Evolutionary conservation across 1,140 invertebrate genomes (phyloP).

Genomic region (Triops cancriformis): DNA sequence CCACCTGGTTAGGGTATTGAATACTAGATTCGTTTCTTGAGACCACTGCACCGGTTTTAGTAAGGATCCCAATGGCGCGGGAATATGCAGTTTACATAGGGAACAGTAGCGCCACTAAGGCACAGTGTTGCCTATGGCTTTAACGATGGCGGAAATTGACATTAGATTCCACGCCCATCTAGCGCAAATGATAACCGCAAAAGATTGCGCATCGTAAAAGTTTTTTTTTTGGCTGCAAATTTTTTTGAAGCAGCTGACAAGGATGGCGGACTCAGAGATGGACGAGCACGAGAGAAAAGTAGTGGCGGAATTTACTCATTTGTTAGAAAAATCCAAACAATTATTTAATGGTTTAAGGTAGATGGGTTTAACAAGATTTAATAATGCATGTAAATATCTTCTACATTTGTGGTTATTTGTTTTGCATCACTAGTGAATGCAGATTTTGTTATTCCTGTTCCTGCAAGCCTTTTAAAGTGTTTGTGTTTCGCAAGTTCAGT

Average conservation of each 20-base stretch:
- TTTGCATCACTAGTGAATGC: not conserved
- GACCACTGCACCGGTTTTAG: too few relatives aligned
- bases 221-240: not conserved
- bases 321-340: conserved; percentile 94
- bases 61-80: too few relatives aligned
- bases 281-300: conserved; percentile 75
- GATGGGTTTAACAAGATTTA: conserved; percentile 19
- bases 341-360: conserved; percentile 91
- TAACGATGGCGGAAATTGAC: too few relatives aligned
- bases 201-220: not conserved
- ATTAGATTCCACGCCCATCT: not conserved
- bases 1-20: too few relatives aligned
- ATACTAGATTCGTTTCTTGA: too few relatives aligned
- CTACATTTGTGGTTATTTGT: not conserved
- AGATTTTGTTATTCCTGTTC: not conserved
- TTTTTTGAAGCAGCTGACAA: not conserved
- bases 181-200: conserved; percentile 11
- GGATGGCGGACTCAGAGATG: conserved; percentile 33
- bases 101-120: too few relatives aligned
- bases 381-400: conserved; percentile 7
- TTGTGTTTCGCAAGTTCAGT: not conserved
- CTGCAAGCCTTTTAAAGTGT: not conserved
- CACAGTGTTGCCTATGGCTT: too few relatives aligned
- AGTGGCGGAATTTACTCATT: conserved; percentile 91
- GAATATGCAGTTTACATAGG: too few relatives aligned